Conservation (phyloP, 1,140 invertebrate genomes). For the Drosophila sechellia region DNA sequence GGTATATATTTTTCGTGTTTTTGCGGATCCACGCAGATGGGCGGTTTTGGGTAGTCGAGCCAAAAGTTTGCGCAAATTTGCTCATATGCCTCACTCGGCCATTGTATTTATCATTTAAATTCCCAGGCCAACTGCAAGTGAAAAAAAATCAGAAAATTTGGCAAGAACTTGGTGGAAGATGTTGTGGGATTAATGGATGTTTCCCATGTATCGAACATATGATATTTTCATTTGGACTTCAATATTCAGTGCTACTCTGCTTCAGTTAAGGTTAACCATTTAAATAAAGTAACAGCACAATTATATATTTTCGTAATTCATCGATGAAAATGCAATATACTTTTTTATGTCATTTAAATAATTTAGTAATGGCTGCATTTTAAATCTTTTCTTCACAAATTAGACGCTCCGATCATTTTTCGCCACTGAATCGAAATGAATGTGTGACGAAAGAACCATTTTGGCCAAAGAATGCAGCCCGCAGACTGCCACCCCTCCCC, state of each 20-base stretch:
- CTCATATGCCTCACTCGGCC: slow-evolving; percentile 7
- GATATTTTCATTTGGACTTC: background rate
- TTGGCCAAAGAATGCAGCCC: slow-evolving; percentile 74
- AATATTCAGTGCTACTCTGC: too few species aligned
- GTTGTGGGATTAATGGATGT: background rate
- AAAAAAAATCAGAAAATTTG: slow-evolving; percentile 5
- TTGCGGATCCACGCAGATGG: slow-evolving; percentile 42
- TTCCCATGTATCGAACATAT: background rate
- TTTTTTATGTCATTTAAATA: too few species aligned
- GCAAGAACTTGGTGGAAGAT: slow-evolving; percentile 3
- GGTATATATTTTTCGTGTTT: slow-evolving; percentile 14
- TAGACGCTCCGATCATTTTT: background rate
- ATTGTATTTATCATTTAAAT: slow-evolving; percentile 28
- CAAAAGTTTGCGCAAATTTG: slow-evolving; percentile 26
- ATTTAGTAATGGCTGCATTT: too few species aligned
- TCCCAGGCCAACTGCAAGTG: slow-evolving; percentile 2
- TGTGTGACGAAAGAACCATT: slow-evolving; percentile 60
- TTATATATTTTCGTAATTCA: too few species aligned
- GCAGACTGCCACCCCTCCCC: slow-evolving; percentile 53
- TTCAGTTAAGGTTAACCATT: too few species aligned
- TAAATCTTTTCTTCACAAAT: too few species aligned
- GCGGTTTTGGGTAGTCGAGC: slow-evolving; percentile 43
- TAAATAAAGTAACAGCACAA: too few species aligned
- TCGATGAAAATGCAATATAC: too few species aligned
- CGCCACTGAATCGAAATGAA: slow-evolving; percentile 29